Conservation (phyloP, 2,113 vertebrate genomes). For the Thinocorus orbignyianus region DNA sequence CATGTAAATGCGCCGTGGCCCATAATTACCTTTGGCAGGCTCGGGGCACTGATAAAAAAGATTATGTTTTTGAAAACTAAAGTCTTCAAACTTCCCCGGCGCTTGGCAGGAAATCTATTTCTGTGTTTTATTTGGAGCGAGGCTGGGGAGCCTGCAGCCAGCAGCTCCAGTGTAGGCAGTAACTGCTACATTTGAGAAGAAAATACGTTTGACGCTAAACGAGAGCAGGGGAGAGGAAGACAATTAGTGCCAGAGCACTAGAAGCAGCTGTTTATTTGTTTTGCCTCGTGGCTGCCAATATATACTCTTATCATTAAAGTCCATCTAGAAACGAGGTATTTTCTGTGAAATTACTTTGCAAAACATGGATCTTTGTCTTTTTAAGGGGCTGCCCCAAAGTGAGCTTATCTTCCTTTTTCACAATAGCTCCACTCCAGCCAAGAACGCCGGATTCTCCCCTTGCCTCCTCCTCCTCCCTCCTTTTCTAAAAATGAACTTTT, state of each 20-base stretch:
- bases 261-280: slow-evolving; percentile 57
- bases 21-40: slow-evolving; percentile 62
- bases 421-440: slow-evolving; percentile 27
- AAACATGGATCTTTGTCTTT: slow-evolving; percentile 14
- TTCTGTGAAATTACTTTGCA: slow-evolving; percentile 44
- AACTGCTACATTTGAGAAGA: slow-evolving; percentile 47
- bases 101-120: slow-evolving; percentile 62
- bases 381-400: slow-evolving; percentile 34
- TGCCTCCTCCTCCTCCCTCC: slow-evolving; percentile 17
- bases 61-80: slow-evolving; percentile 61
- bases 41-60: slow-evolving; percentile 64
- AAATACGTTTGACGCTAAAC: slow-evolving; percentile 49
- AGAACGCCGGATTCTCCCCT: slow-evolving; percentile 54
- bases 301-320: slow-evolving; percentile 39
- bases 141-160: slow-evolving; percentile 52
- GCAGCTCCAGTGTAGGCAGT: slow-evolving; percentile 48
- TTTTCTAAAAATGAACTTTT: slow-evolving; percentile 69
- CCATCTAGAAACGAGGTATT: slow-evolving; percentile 45
- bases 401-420: slow-evolving; percentile 42
- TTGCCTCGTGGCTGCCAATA: slow-evolving; percentile 45
- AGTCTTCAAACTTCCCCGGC: slow-evolving; percentile 42
- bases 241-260: slow-evolving; percentile 48
- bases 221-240: slow-evolving; percentile 29
- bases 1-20: slow-evolving; percentile 11
- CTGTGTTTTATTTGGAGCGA: slow-evolving; percentile 70